Conservation (phyloP, 2,888 invertebrate genomes). For the Nomada fabriciana region DNA sequence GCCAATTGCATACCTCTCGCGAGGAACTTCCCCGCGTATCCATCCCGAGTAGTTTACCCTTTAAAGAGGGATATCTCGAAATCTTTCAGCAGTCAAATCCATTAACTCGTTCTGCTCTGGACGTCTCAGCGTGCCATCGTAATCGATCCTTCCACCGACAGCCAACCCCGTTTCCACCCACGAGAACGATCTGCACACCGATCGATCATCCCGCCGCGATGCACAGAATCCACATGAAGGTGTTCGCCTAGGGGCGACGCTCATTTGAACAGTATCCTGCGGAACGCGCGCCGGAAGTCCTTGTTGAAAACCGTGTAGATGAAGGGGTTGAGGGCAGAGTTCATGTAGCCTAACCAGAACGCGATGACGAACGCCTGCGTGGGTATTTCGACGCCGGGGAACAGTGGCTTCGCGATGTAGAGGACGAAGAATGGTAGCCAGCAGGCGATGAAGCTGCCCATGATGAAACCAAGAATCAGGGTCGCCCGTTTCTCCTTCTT, state of each 20-base stretch:
- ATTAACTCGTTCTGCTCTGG: no score
- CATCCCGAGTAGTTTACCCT: not conserved
- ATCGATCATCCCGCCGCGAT: slow-evolving; percentile 26
- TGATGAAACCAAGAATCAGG: slow-evolving; percentile 97
- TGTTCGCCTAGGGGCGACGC: slow-evolving; percentile 12
- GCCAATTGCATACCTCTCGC: not conserved
- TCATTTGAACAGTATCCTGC: slow-evolving; percentile 97
- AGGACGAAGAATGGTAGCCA: slow-evolving; percentile 99
- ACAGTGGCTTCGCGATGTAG: slow-evolving; percentile 94
- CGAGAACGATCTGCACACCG: not conserved
- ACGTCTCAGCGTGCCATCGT: not conserved
- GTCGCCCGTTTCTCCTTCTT: slow-evolving; percentile 99
- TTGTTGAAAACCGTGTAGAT: slow-evolving; percentile 99
- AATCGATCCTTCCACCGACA: not conserved
- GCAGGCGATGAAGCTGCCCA: slow-evolving; percentile 99
- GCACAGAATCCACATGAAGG: slow-evolving; percentile 12
- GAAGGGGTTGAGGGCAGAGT: slow-evolving; percentile 97
- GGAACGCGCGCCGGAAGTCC: slow-evolving; percentile 97
- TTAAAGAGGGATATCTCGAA: no score
- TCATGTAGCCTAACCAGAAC: slow-evolving; percentile 99
- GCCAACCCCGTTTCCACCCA: not conserved
- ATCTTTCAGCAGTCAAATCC: no score
- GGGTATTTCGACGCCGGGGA: slow-evolving; percentile 91
- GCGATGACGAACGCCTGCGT: slow-evolving; percentile 95
- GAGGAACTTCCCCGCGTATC: not conserved